phyloP scores from a whole-genome alignment of 2,797 vertebrate genomes.

The Microctenopoma lineatum region DNA sequence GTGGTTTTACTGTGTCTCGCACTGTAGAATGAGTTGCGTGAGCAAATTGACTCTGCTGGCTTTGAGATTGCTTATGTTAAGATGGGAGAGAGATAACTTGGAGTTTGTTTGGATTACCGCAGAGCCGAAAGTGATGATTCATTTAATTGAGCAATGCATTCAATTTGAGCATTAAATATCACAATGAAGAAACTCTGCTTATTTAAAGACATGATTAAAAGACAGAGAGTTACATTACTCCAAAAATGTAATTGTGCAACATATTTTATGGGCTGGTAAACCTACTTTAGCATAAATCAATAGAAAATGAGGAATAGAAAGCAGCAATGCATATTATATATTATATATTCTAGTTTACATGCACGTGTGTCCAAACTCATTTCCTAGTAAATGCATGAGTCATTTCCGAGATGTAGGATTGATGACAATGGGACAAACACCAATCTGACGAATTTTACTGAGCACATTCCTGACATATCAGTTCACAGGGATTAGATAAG shows the following conservation, averaged over 20 bases:
- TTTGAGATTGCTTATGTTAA: conserved; percentile 49
- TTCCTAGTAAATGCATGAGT: too few species aligned
- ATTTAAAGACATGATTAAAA: background rate
- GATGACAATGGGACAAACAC: too few species aligned
- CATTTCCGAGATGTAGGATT: too few species aligned
- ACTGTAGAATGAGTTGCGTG: conserved; percentile 37
- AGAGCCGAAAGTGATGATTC: conserved; percentile 1
- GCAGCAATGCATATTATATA: too few species aligned
- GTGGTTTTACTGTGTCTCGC: conserved; percentile 40
- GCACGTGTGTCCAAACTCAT: too few species aligned
- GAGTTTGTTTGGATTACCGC: conserved; percentile 14
- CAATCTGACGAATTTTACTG: too few species aligned
- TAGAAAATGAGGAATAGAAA: background rate
- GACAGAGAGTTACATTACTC: background rate
- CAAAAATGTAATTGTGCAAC: background rate
- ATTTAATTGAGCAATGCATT: background rate
- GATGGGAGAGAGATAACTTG: conserved; percentile 11
- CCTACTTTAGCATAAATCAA: background rate
- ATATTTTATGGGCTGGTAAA: background rate
- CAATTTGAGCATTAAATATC: conserved; percentile 7
- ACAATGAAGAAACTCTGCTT: conserved; percentile 2
- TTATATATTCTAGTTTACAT: too few species aligned
- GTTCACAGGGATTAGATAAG: too few species aligned
- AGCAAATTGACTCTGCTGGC: conserved; percentile 46
- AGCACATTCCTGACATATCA: too few species aligned